Evolutionary conservation across 2,113 vertebrate species (phyloP).

Genomic region (Coturnix japonica): DNA sequence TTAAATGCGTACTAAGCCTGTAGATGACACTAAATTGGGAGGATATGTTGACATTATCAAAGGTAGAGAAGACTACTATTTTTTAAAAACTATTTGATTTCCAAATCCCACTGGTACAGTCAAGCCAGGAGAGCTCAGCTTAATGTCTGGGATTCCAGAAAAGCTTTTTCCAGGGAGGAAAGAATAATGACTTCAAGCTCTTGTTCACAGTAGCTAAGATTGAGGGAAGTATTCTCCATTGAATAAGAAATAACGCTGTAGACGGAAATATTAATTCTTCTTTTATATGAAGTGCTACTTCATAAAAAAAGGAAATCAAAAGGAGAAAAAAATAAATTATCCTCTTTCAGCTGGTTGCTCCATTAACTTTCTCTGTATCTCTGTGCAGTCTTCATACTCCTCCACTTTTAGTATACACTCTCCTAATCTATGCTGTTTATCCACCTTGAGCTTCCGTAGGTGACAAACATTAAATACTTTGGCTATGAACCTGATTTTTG

Average conservation of each 20-base stretch:
- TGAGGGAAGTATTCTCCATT: neutral
- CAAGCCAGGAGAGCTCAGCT: neutral
- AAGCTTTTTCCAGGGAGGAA: neutral
- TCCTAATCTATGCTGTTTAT: neutral
- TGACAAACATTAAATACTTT: neutral
- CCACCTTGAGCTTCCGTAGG: neutral
- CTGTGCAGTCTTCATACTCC: neutral
- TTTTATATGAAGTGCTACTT: neutral
- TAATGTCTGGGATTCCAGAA: neutral
- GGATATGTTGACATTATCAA: neutral
- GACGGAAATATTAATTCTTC: neutral
- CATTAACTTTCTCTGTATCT: neutral
- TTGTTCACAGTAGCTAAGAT: neutral
- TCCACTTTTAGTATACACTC: neutral
- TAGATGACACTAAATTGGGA: neutral
- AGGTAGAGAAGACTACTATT: neutral
- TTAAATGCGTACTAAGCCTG: neutral
- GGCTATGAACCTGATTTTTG: neutral
- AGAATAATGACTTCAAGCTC: neutral
- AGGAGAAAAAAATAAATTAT: neutral
- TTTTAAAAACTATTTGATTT: too few relatives aligned
- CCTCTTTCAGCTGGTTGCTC: neutral
- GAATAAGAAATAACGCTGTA: neutral
- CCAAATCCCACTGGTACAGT: neutral
- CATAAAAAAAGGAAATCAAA: too few relatives aligned